Base-by-base conservation (phyloP, 1,140 invertebrate genomes). In the Drosophila mojavensis region DNA sequence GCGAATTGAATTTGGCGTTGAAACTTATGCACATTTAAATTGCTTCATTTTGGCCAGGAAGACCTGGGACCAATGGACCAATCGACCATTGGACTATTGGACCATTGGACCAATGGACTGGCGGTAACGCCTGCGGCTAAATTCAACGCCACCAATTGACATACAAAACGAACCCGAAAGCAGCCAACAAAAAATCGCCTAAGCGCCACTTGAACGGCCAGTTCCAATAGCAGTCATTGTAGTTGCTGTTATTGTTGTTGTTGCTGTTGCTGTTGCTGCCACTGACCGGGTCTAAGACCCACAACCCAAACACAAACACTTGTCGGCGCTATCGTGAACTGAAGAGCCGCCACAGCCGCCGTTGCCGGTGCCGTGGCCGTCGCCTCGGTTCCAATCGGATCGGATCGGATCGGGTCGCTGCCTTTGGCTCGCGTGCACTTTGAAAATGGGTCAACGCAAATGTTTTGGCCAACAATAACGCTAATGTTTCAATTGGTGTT, bases 141-240 rank as follows among this genome's bases (percentile, higher is more conserved):
- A 78, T 62, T 75, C 78, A 63, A 78, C 59, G 53, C 63, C 66
- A 69, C 68, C 84, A 88, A 88, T 88, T 88, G 84, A 88, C 84
- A 88, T 86, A 88, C 80, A 88, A 88, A 86, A 70, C 67, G 48
- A 47, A 70, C 67, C 71, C 10, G 15, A 72, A 58, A 59, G 60
- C 68, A 72, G 66, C 65, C 48, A 81, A 88, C 78, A 88, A 71
- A 88, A 80, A 88, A 71, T 63, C 79, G 80, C 67, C 84, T 80
- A 88, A 89, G 84, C 84, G 84, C 84, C 84, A 88, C 84, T 88
- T 74, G 77, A 88, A 79, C 79, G 78, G 82, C 80, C 75, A 86
- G 75, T 55, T 55, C 59, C 54, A 65, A 78, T 41, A 71, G 56
- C 69, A 36, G 61, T 64, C 59, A 62, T 55, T 70, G 67, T 69